Conservation (phyloP, 53 echinoderm and acorn worm genomes). For the Patiria pectinifera region DNA sequence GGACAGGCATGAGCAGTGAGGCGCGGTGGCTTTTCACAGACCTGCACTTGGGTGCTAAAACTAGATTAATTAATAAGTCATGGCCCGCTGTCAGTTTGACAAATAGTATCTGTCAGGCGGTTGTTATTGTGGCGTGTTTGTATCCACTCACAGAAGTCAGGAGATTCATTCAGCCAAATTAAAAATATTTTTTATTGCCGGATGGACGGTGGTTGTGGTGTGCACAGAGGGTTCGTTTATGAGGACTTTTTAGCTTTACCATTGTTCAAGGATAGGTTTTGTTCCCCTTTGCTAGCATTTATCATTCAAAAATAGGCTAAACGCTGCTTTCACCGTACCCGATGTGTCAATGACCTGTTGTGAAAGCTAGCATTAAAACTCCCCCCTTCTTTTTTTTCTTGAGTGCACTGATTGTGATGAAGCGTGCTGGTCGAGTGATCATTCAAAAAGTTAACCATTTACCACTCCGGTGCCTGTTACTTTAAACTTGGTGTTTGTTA, state of each 20-base stretch:
- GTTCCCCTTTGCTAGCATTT: not conserved
- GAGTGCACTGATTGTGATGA: constrained; percentile 1
- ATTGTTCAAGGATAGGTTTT: constrained; percentile 25
- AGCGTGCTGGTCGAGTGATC: not conserved
- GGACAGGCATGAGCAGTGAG: not conserved
- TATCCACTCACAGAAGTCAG: not conserved
- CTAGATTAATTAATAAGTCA: constrained; percentile 39
- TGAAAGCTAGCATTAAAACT: not conserved
- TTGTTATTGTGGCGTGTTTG: not conserved
- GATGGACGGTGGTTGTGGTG: constrained; percentile 5
- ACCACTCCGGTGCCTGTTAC: not conserved
- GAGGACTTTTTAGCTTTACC: constrained; percentile 37
- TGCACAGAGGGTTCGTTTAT: not conserved
- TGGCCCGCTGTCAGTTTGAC: constrained; percentile 11
- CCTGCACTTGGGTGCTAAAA: not conserved
- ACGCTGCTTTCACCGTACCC: not conserved
- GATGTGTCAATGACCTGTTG: constrained; percentile 24
- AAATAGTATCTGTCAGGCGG: not conserved
- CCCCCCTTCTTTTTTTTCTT: not conserved
- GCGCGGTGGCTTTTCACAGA: not conserved
- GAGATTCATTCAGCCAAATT: not conserved
- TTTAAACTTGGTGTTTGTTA: not conserved
- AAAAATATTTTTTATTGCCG: not conserved
- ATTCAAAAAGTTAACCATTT: not conserved
- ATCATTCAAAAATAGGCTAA: constrained; percentile 53